Conservation (phyloP, 2,888 invertebrate genomes). For the Penaeus monodon region DNA sequence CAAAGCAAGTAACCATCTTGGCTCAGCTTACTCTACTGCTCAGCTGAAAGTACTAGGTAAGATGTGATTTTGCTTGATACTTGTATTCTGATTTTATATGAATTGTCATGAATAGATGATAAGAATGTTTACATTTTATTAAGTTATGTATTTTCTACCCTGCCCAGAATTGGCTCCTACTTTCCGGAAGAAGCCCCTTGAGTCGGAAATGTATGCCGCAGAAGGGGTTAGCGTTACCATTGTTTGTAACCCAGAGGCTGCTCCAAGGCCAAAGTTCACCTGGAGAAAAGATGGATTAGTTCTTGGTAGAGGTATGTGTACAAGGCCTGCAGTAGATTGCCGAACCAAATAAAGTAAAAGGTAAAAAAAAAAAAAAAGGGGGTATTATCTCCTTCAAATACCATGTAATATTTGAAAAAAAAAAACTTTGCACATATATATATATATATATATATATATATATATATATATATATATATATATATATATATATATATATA, state of each 20-base stretch:
- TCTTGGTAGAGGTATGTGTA: conserved; percentile 39
- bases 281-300: conserved; percentile 90
- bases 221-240: conserved; percentile 92
- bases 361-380: not conserved
- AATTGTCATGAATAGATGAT: not conserved
- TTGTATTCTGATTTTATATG: not conserved
- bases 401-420: too few relatives aligned
- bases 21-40: conserved; percentile 86
- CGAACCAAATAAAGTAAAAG: not conserved
- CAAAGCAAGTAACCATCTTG: conserved; percentile 87
- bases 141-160: not conserved
- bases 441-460: too few relatives aligned
- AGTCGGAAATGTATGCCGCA: conserved; percentile 90
- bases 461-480: too few relatives aligned
- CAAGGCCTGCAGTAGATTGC: not conserved
- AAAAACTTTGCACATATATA: too few relatives aligned
- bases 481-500: too few relatives aligned
- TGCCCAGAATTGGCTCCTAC: conserved; percentile 75
- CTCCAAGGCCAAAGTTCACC: conserved; percentile 86
- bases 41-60: conserved; percentile 83
- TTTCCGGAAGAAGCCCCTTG: conserved; percentile 89
- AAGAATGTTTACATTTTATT: not conserved
- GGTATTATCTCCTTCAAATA: not conserved
- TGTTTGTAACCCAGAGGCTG: conserved; percentile 92
- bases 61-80: not conserved